These are phyloP conservation scores for Deroplatys truncata DNA, from an alignment of 2,888 invertebrate genomes.

Conservation along the genomic window DNA sequence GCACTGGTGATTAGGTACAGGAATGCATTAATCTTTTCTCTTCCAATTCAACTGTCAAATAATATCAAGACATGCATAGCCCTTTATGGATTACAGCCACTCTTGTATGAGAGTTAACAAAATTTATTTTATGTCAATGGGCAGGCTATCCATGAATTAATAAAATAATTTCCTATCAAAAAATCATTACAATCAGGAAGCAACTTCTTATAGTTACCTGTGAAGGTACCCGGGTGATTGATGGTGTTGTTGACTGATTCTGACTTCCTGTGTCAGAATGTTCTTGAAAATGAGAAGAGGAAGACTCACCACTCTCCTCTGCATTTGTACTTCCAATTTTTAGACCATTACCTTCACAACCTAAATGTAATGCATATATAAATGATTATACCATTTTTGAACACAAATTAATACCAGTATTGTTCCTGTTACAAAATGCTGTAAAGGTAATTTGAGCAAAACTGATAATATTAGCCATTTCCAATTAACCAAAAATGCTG, in stretches of 20 bases:
- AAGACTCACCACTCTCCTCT: constrained; percentile 14
- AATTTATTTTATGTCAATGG: too few species aligned
- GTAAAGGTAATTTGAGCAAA: too few species aligned
- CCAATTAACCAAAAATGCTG: too few species aligned
- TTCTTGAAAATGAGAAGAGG: constrained; percentile 13
- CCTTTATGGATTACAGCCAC: neutral
- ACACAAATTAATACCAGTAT: too few species aligned
- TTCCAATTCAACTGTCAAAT: neutral
- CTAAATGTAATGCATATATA: neutral
- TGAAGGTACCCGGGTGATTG: constrained; percentile 41
- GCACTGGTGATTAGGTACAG: neutral
- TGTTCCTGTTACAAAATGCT: too few species aligned
- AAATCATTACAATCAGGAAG: too few species aligned
- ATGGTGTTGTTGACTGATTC: constrained; percentile 36
- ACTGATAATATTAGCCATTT: too few species aligned
- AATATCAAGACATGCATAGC: neutral
- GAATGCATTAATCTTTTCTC: neutral
- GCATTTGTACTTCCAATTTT: neutral
- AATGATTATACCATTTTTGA: too few species aligned
- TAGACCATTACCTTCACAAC: neutral
- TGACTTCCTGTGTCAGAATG: constrained; percentile 17
- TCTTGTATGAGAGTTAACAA: too few species aligned
- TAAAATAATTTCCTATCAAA: too few species aligned
- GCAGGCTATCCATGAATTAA: too few species aligned
- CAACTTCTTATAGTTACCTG: constrained; percentile 34